These are phyloP conservation scores for Notechis scutatus DNA, from an alignment of 2,113 vertebrate genomes.

Conservation along the genomic window DNA sequence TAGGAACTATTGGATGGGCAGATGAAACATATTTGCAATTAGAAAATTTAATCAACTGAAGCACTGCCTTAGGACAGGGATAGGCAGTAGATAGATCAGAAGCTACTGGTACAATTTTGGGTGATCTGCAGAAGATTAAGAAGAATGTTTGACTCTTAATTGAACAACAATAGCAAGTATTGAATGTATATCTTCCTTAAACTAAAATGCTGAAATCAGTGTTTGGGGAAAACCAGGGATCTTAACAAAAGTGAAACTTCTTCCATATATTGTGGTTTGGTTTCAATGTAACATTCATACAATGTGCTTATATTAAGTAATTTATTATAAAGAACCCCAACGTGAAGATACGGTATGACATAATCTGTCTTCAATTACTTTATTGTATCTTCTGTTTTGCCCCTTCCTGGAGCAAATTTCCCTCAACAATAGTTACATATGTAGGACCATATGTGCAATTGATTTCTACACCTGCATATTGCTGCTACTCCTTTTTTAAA, in stretches of 20 bases:
- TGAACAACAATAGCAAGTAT: background rate
- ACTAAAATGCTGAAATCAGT: background rate
- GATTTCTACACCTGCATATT: background rate
- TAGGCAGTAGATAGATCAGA: background rate
- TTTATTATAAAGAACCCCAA: background rate
- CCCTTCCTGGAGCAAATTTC: background rate
- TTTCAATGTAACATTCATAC: background rate
- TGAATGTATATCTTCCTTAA: background rate
- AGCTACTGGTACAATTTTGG: background rate
- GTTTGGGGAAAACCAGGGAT: background rate
- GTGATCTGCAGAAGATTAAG: background rate
- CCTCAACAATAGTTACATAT: background rate
- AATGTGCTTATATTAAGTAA: background rate
- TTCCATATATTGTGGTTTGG: background rate
- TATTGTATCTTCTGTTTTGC: background rate
- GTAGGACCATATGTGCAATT: background rate
- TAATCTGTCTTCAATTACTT: background rate
- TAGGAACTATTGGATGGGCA: constrained; percentile 32
- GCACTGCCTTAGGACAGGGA: constrained; percentile 37
- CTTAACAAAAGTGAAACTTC: background rate
- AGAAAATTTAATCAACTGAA: constrained; percentile 55
- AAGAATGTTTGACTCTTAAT: background rate
- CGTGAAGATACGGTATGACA: background rate
- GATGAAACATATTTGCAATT: constrained; percentile 45
- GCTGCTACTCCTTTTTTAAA: background rate